These are phyloP conservation scores for Erythrocercus mccallii DNA, from an alignment of 2,113 vertebrate genomes.

Conservation along the genomic window DNA sequence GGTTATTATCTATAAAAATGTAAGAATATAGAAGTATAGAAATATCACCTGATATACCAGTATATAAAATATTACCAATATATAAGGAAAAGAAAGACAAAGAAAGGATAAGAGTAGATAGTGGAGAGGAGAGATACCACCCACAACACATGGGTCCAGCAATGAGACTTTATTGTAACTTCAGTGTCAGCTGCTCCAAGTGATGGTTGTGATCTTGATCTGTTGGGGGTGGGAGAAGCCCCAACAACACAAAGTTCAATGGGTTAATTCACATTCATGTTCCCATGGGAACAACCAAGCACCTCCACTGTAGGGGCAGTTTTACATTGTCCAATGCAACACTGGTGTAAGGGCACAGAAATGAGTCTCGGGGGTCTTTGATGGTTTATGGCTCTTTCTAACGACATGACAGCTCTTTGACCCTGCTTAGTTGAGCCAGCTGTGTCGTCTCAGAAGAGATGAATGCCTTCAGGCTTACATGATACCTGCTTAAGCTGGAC, in stretches of 20 bases:
- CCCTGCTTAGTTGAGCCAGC: not conserved
- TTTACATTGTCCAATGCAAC: not conserved
- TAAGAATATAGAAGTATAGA: not conserved
- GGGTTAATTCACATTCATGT: accelerated
- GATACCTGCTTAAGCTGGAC: not conserved
- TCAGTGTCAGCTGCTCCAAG: not conserved
- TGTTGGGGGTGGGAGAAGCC: accelerated
- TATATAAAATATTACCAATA: not conserved
- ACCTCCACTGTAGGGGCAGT: not conserved
- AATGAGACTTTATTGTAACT: not conserved
- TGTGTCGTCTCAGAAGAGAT: not conserved
- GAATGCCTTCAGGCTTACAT: not conserved
- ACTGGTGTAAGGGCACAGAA: not conserved
- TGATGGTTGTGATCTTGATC: not conserved
- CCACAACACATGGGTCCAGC: accelerated
- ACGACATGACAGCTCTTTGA: not conserved
- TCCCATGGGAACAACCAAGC: not conserved
- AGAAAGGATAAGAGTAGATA: not conserved
- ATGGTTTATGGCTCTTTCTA: not conserved
- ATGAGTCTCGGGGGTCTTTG: not conserved
- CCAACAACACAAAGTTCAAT: not conserved
- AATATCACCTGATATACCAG: not conserved
- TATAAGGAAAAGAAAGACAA: not conserved
- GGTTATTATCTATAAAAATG: not conserved
- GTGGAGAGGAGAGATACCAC: not conserved